phyloP scores from a whole-genome alignment of 92 coral and sea anemone genomes.

The Blastomussa wellsi region DNA sequence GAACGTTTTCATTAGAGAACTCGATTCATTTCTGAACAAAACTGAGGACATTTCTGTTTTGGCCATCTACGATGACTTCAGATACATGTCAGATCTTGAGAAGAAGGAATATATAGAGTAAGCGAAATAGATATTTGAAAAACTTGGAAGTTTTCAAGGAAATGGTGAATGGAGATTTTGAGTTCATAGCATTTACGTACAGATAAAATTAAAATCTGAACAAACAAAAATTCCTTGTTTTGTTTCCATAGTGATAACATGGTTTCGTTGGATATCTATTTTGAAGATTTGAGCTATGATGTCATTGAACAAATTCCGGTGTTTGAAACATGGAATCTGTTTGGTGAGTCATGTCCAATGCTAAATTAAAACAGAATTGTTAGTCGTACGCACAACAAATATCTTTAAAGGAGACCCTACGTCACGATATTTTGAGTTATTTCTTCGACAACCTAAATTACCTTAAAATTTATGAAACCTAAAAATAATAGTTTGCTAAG shows the following conservation, averaged over 20 bases:
- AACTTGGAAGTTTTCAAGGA: not conserved
- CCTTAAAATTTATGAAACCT: too few species aligned
- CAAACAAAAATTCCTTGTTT: not conserved
- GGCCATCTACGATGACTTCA: conserved; percentile 11
- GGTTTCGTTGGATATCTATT: conserved; percentile 38
- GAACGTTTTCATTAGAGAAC: conserved; percentile 17
- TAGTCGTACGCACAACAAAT: not conserved
- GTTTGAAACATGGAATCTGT: conserved; percentile 24
- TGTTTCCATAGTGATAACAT: conserved; percentile 24
- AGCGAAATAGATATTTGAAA: not conserved
- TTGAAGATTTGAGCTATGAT: conserved; percentile 39
- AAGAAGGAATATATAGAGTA: conserved; percentile 36
- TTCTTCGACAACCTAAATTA: too few species aligned
- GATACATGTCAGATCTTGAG: not conserved
- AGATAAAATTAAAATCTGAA: not conserved
- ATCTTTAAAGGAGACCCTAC: too few species aligned
- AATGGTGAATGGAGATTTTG: not conserved
- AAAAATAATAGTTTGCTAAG: too few species aligned
- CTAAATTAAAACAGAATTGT: not conserved
- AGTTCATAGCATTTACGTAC: not conserved
- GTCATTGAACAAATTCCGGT: conserved; percentile 31
- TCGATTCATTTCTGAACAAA: conserved; percentile 8
- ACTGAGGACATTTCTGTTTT: not conserved
- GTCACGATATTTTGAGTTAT: too few species aligned
- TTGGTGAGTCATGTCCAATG: conserved; percentile 14